Conservation (phyloP, 1,140 invertebrate species). For the Harpegnathos saltator region DNA sequence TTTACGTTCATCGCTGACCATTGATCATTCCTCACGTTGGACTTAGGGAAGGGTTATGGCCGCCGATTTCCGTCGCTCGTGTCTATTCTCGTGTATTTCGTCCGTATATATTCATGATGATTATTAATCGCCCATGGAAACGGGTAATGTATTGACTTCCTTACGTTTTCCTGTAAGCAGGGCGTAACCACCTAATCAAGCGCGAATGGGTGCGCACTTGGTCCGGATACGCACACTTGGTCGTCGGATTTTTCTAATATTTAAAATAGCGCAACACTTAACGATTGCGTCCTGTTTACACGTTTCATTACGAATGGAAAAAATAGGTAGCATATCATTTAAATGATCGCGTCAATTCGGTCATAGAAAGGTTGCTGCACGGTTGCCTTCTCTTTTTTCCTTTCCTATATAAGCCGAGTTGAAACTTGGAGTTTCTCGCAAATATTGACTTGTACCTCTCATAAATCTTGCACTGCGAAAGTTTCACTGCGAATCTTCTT, state of each 20-base stretch:
- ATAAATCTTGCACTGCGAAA: too few species aligned
- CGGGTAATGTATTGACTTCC: not conserved
- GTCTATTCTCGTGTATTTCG: not conserved
- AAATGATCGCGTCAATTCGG: too few species aligned
- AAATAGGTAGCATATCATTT: too few species aligned
- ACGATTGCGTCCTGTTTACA: too few species aligned
- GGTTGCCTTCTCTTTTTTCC: too few species aligned
- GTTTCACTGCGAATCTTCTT: too few species aligned
- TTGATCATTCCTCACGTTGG: not conserved
- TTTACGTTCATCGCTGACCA: not conserved
- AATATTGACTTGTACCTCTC: not conserved
- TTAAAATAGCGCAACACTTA: not conserved
- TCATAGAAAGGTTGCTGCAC: too few species aligned
- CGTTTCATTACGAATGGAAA: too few species aligned
- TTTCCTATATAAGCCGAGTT: too few species aligned
- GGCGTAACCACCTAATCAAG: slow-evolving; percentile 29
- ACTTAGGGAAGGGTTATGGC: not conserved
- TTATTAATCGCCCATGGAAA: slow-evolving; percentile 6
- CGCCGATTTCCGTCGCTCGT: not conserved
- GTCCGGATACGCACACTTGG: not conserved
- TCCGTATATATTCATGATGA: too few species aligned
- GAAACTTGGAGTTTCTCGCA: too few species aligned
- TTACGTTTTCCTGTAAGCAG: slow-evolving; percentile 34
- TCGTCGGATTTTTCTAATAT: not conserved
- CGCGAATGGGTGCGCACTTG: not conserved